Percentiles rank a stretch among this genome's conserved stretches.
Conservation (phyloP, 1,140 invertebrate genomes). For the Drosophila eugracilis region DNA sequence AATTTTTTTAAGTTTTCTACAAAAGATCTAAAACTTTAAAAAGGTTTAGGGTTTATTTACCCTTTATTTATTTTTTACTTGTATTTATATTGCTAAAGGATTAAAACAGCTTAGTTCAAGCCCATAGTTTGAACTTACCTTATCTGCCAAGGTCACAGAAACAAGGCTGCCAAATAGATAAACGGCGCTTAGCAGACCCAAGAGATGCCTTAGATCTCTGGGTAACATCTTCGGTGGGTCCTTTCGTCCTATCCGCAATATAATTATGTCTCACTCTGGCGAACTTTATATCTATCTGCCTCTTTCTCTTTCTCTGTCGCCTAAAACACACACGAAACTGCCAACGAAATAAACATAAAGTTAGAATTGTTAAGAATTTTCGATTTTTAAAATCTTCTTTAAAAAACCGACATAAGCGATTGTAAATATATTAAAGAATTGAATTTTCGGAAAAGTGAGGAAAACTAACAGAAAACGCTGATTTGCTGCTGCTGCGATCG, state of each 20-base stretch:
- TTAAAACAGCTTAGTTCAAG: not conserved
- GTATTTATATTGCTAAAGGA: not conserved
- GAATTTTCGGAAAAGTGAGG: not conserved
- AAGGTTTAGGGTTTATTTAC: too few relatives aligned
- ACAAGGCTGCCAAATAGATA: slow-evolving; percentile 59
- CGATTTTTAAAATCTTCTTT: slow-evolving; percentile 7
- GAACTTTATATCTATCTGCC: not conserved
- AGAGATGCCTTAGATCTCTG: slow-evolving; percentile 81
- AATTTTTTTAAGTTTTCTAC: not conserved
- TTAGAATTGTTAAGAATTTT: not conserved
- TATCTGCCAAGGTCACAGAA: slow-evolving; percentile 58
- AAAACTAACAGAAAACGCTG: slow-evolving; percentile 73
- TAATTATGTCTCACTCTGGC: slow-evolving; percentile 36
- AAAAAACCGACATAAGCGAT: slow-evolving; percentile 17
- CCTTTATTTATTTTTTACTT: too few relatives aligned
- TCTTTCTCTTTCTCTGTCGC: slow-evolving; percentile 12
- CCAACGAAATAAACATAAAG: slow-evolving; percentile 58
- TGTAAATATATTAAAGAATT: not conserved
- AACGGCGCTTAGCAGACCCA: slow-evolving; percentile 71
- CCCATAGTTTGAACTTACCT: slow-evolving; percentile 59
- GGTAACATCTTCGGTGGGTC: slow-evolving; percentile 68
- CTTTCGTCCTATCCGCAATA: slow-evolving; percentile 60
- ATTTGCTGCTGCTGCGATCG: slow-evolving; percentile 77
- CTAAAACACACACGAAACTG: slow-evolving; percentile 75
- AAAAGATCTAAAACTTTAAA: not conserved